Evolutionary conservation across 2,888 invertebrate genomes (phyloP).

Genomic region (Sialis lutaria): DNA sequence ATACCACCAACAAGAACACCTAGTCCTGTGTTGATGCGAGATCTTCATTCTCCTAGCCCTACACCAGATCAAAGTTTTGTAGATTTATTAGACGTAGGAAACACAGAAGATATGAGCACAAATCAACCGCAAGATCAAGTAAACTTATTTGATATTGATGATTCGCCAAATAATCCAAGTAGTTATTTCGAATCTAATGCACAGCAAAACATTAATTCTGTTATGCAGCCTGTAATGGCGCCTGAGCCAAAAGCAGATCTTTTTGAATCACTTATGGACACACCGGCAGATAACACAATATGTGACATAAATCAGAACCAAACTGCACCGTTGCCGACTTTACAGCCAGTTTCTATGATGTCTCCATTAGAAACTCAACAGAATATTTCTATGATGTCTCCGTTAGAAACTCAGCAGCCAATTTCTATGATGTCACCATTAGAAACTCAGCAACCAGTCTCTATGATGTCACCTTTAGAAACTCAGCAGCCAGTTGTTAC

Average conservation of each 20-base stretch:
- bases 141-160: conserved; percentile 20
- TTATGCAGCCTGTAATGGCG: conserved; percentile 7
- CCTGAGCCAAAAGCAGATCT: neutral
- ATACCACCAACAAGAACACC: conserved; percentile 74
- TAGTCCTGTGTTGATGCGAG: conserved; percentile 69
- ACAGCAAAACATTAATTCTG: conserved; percentile 1
- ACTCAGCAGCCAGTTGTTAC: conserved; percentile 9
- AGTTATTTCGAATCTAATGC: neutral
- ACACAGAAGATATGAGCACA: conserved; percentile 13
- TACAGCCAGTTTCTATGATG: neutral
- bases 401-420: conserved; percentile 29
- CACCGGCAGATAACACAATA: conserved; percentile 11
- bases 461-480: conserved; percentile 4
- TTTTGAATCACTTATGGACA: conserved; percentile 3
- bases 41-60: conserved; percentile 70
- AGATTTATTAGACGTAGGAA: conserved; percentile 45
- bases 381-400: conserved; percentile 22
- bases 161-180: conserved; percentile 26
- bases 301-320: conserved; percentile 19
- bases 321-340: conserved; percentile 14
- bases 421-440: conserved; percentile 24
- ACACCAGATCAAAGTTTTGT: conserved; percentile 46
- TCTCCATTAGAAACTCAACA: conserved; percentile 20
- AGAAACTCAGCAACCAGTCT: conserved; percentile 16
- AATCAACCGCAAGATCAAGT: conserved; percentile 15